Conservation (phyloP, 2,888 invertebrate species). For the Ichneumoninae sp. region DNA sequence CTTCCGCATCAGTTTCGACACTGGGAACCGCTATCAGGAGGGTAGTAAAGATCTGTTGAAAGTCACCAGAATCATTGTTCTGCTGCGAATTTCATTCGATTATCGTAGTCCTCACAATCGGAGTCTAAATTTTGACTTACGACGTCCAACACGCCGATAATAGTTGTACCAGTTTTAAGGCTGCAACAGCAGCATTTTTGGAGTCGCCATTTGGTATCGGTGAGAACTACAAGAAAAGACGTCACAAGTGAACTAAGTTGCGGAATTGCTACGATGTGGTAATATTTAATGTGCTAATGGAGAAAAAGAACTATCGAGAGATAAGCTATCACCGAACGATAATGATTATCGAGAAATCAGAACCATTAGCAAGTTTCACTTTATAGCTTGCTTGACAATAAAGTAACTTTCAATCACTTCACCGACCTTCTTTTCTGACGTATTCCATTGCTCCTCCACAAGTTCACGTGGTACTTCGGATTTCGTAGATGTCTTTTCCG, state of each 20-base stretch:
- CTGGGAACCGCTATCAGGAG: background rate
- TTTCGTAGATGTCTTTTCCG: background rate
- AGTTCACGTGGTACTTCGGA: background rate
- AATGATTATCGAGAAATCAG: background rate
- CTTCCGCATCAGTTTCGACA: too few species aligned
- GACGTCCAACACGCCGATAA: background rate
- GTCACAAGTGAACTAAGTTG: background rate
- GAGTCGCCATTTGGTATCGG: background rate
- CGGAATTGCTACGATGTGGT: background rate
- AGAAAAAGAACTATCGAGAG: background rate
- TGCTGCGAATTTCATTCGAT: background rate
- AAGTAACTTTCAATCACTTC: background rate
- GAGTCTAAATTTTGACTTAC: background rate
- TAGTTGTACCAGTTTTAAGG: constrained; percentile 16
- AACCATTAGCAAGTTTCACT: background rate
- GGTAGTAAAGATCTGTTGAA: background rate
- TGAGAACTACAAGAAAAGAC: constrained; percentile 7
- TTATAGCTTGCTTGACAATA: background rate
- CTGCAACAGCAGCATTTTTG: constrained; percentile 19
- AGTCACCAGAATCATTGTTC: background rate
- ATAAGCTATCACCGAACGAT: background rate
- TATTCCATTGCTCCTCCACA: constrained; percentile 1
- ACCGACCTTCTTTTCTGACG: constrained; percentile 4
- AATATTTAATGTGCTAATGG: background rate
- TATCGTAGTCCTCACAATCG: background rate